phyloP scores from a whole-genome alignment of 2,113 vertebrate genomes.

The Erpornis zantholeuca region DNA sequence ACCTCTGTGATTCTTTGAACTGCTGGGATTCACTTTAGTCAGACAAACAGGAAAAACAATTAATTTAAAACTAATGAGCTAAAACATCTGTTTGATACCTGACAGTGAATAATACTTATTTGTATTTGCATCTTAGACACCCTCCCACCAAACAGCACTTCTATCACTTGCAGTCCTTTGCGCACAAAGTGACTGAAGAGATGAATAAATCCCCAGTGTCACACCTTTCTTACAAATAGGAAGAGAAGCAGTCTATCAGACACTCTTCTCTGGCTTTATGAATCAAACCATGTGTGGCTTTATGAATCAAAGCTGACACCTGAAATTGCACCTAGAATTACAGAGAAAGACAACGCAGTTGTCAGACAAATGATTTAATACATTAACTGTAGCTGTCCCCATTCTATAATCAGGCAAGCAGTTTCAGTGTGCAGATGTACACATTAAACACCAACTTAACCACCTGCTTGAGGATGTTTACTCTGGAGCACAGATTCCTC shows the following conservation, averaged over 20 bases:
- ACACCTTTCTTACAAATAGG: background rate
- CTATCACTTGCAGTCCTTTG: background rate
- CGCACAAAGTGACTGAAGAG: background rate
- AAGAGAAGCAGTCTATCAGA: background rate
- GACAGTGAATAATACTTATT: background rate
- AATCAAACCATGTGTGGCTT: background rate
- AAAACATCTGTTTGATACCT: background rate
- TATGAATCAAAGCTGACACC: slow-evolving; percentile 7
- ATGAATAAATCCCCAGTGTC: background rate
- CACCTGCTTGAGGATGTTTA: background rate
- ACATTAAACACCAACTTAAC: background rate
- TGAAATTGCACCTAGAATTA: background rate
- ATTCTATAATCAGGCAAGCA: background rate
- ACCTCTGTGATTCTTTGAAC: background rate
- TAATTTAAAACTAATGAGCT: background rate
- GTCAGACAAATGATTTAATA: background rate
- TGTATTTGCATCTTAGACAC: background rate
- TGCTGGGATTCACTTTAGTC: background rate
- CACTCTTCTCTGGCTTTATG: background rate
- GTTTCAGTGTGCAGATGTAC: background rate
- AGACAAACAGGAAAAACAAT: background rate
- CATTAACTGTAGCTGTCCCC: background rate
- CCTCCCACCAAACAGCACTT: background rate
- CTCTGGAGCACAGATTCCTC: background rate
- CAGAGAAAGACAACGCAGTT: background rate